Evolutionary conservation across 2,797 vertebrate species (phyloP).

Genomic region (Hydrophis major): DNA sequence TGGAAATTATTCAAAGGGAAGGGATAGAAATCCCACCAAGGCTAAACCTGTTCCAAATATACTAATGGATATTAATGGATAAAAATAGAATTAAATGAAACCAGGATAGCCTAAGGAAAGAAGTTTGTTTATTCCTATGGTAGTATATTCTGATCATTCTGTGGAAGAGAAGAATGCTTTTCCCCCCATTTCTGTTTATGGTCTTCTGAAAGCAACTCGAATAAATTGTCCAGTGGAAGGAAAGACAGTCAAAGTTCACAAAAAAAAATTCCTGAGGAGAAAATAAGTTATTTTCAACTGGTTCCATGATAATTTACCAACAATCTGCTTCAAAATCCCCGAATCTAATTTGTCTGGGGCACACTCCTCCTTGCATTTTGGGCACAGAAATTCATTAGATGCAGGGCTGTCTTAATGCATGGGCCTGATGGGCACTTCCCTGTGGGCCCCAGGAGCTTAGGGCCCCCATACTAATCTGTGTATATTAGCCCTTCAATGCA

Average conservation of each 20-base stretch:
- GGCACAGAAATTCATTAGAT: not conserved
- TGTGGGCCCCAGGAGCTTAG: too few species aligned
- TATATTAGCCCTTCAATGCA: too few species aligned
- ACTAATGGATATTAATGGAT: constrained; percentile 62
- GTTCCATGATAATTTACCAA: not conserved
- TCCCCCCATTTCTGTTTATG: not conserved
- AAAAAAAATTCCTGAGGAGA: not conserved
- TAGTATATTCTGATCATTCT: not conserved
- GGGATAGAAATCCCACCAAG: constrained; percentile 49
- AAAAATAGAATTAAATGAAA: constrained; percentile 57
- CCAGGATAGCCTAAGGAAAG: constrained; percentile 26
- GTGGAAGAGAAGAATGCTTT: not conserved
- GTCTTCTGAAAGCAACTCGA: not conserved
- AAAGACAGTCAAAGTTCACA: not conserved
- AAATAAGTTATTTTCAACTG: not conserved
- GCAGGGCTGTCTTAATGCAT: not conserved
- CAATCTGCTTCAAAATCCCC: not conserved
- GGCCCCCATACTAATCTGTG: too few species aligned
- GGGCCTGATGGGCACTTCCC: too few species aligned
- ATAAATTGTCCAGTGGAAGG: not conserved
- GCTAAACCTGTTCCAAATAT: constrained; percentile 63
- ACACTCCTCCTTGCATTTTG: not conserved
- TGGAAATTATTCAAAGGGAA: constrained; percentile 54
- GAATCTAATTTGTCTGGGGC: not conserved
- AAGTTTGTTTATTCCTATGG: not conserved